Evolutionary conservation across 2,797 vertebrate species (phyloP).

Genomic region (Nyctibius grandis): DNA sequence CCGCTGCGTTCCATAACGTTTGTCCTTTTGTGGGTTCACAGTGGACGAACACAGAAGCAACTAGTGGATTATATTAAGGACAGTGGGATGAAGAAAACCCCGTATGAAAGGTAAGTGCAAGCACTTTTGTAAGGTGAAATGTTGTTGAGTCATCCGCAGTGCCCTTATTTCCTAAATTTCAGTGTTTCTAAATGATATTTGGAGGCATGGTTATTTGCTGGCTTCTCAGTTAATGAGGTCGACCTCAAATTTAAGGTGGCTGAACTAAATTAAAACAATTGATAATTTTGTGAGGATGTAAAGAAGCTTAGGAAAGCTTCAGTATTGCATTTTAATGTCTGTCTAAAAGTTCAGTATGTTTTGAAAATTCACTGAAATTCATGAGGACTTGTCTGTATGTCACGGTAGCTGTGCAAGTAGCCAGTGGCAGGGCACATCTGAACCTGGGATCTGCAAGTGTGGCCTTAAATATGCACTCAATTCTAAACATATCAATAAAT

Average conservation of each 20-base stretch:
- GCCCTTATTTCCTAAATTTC: neutral
- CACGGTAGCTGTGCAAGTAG: neutral
- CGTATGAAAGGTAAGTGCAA: conserved; percentile 87
- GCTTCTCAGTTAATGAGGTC: neutral
- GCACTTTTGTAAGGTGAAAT: neutral
- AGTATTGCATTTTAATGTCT: neutral
- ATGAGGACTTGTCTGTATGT: neutral
- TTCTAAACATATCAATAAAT: neutral
- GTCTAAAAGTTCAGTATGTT: fast-evolving
- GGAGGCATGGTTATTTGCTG: neutral
- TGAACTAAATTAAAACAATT: neutral
- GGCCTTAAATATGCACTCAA: neutral
- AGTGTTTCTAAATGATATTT: neutral
- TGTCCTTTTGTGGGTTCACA: conserved; percentile 66
- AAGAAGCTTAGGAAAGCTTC: neutral
- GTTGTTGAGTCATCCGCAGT: neutral
- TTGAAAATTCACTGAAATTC: neutral
- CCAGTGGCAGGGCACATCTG: neutral
- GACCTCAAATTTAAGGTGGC: neutral
- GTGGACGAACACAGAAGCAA: conserved; percentile 96
- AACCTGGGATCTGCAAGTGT: neutral
- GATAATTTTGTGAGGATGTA: neutral
- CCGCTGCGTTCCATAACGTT: neutral
- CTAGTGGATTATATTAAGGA: conserved; percentile 92
- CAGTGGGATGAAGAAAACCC: conserved; percentile 84